Base-by-base conservation (phyloP, 53 echinoderm and acorn worm species). In the Astropecten irregularis region DNA sequence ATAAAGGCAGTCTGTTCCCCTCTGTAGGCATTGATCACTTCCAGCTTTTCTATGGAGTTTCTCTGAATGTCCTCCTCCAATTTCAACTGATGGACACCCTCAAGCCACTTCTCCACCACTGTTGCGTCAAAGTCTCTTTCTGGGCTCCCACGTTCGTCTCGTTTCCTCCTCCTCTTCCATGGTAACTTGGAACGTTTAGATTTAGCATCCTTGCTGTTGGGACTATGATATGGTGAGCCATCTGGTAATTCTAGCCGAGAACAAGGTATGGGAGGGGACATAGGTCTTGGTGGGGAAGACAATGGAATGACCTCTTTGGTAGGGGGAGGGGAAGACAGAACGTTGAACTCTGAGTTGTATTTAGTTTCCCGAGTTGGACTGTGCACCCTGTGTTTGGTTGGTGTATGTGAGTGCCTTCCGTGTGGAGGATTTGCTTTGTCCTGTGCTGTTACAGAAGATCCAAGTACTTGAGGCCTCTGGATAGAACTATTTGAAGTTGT, bases 1-100 rank as follows among this genome's bases (percentile, higher is more conserved):
- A 95, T 95, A 13, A 85, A 83, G 23, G 92, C 93, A 15, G 93
- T 95, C 25, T 61, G 86, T 42, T 95, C 88, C n/a, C 95, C 95
- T 47, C 81, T 88, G 84, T 95, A 95, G 11, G 95, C 95, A 59
- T 95, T 95, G 63, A 95, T 95, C 32, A 95, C 95, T 15, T 95
- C 95, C 84, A 95, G 74, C 53, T 89, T 83, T 25, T 95, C 88
- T 49, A 93, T 77, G 13, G 95, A 95, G 64, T 85, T 73, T 51
- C 95, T 51, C 33, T 86, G 87, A 25, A 35, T 26, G 4, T 84
- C 56, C 18, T 69, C 84, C 19, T 70, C 65, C 34, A 33, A 27
- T 15, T 69, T 42, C 40, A 82, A 57, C 15, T 66, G 37, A 54
- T 82, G 81, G 25, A 83, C 56, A 16, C 63, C 26, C 64, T 86